phyloP scores from a whole-genome alignment of 2,888 invertebrate species.

The Pristionchus mayeri region DNA sequence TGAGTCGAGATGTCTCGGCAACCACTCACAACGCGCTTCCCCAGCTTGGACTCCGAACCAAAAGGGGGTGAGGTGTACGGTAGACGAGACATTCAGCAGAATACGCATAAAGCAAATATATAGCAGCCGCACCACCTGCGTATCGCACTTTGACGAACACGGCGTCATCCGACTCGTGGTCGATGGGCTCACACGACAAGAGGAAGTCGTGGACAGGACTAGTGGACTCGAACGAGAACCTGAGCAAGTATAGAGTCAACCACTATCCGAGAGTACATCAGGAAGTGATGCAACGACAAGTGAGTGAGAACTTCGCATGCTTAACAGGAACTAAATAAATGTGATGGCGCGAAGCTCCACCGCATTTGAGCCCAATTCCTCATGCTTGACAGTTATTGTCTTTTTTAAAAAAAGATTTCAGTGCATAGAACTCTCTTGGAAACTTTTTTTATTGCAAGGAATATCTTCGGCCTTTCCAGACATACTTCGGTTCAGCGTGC shows the following conservation, averaged over 20 bases:
- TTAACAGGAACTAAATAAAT: no score
- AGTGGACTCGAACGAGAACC: constrained; percentile 51
- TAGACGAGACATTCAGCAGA: not conserved
- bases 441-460: no score
- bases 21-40: not conserved
- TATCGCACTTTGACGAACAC: constrained; percentile 60
- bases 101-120: constrained; percentile 4
- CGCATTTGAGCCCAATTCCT: no score
- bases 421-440: no score
- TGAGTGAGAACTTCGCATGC: no score
- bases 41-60: constrained; percentile 19
- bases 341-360: no score
- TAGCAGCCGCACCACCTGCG: constrained; percentile 63
- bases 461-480: constrained; percentile 32
- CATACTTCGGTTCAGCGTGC: constrained; percentile 37
- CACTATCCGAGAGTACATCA: constrained; percentile 47
- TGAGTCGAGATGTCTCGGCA: constrained; percentile 37
- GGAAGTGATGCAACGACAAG: constrained; percentile 38
- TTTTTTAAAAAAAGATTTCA: no score
- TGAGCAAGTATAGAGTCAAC: constrained; percentile 44
- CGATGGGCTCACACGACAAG: constrained; percentile 46
- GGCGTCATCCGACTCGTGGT: constrained; percentile 60
- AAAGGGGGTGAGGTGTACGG: constrained; percentile 8
- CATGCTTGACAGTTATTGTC: no score
- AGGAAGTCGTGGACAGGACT: constrained; percentile 66